Base-by-base conservation (phyloP, 2,888 invertebrate genomes). In the Lepeophtheirus nordmannii region DNA sequence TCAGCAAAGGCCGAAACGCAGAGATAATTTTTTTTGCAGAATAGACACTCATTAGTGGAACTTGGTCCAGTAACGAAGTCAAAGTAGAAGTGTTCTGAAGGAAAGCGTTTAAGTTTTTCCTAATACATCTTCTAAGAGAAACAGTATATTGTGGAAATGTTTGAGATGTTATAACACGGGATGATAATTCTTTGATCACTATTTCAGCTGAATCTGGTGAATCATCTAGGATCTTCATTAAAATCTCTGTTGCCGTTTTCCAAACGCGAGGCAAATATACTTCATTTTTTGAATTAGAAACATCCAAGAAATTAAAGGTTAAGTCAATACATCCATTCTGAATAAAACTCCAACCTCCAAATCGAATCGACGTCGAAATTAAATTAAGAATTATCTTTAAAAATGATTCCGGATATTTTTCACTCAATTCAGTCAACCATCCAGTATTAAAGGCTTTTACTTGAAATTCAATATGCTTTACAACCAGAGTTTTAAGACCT, bases 1-100 rank as follows among this genome's bases (percentile, higher is more conserved):
- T 81, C 20, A 85, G 77, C 23, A 88, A 74, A 0, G 86, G 86
- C 68, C 83, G 80, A 14, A 87, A 77, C 0, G 85, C 83, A 62
- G 80, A 79, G 17, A 86, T 75, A 56, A 85, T 78, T 46, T 78
- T 77, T 7, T 78, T 79, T 0, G 82, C 81, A 11, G 79, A 73
- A 30, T 72, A 72, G 70, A 77, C 76, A 1, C 78, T 76, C 66
- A 80, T 73, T 46, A 73, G 73, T 8, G 75, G 70, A 38, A 78
- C 70, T 67, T 73, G 73, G 68, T 78, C 77, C 68, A 78, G 73
- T 39, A 78, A 70, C 68, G 76, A 72, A 20, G 75, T 71, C 12
- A 78, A 71, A 62, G 73, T 73, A 68, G 73, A 74, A 68, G 74
- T 73, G 71, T 77, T 77, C 74, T 78, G 75, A 12, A 77, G 66